These are phyloP conservation scores for Lanius ludovicianus DNA, from an alignment of 2,113 vertebrate genomes.

Conservation along the genomic window DNA sequence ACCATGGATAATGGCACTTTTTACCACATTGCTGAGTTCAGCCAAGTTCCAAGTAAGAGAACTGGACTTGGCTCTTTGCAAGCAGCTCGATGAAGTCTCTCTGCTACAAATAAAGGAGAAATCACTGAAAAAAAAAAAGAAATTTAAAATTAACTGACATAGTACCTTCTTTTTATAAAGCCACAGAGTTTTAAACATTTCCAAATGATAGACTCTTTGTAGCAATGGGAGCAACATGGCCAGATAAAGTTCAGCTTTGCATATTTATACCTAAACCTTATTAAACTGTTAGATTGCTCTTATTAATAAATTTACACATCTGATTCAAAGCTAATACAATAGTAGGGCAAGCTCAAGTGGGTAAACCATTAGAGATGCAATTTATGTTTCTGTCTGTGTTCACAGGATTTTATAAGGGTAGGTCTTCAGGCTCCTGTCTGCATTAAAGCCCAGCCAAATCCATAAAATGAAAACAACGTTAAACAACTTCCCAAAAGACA, in stretches of 20 bases:
- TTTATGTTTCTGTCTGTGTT: slow-evolving; percentile 52
- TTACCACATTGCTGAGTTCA: neutral
- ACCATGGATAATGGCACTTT: neutral
- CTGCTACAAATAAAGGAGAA: neutral
- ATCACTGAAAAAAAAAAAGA: neutral
- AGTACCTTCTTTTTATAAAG: neutral
- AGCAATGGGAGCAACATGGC: neutral
- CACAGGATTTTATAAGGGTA: slow-evolving; percentile 8
- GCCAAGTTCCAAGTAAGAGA: neutral
- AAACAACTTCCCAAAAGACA: slow-evolving; percentile 70
- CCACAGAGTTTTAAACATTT: neutral
- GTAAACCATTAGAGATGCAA: neutral
- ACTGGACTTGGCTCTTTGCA: neutral
- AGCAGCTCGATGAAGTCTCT: neutral
- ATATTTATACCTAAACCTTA: neutral
- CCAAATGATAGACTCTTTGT: neutral
- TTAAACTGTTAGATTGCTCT: neutral
- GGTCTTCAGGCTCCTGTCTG: neutral
- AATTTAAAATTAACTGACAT: neutral
- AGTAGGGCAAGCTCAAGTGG: neutral
- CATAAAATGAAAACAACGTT: slow-evolving; percentile 72
- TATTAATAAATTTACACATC: neutral
- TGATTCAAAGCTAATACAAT: neutral
- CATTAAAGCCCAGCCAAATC: slow-evolving; percentile 27
- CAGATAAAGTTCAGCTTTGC: neutral